Evolutionary conservation across 2,113 vertebrate species (phyloP), one percentile per base, ranked within the genome.

Genomic region (Calidris pugnax): DNA sequence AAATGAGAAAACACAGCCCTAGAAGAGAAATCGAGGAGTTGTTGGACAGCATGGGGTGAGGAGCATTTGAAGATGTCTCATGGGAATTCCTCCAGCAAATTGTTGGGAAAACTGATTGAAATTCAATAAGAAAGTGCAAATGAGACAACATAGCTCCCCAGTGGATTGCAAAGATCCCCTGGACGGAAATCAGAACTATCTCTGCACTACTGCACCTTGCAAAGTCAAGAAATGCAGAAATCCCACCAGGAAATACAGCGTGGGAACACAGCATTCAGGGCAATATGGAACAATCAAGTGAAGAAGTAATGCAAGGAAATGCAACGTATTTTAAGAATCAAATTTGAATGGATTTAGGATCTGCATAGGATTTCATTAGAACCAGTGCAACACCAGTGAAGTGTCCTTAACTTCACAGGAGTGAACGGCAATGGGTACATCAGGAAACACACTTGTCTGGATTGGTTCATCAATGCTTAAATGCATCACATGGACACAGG

Each of bases 71-170:
- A 93, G 64, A 35, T 53, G 48, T 95, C 97, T 83, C 92, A 47
- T 1, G 6, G 21, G 84, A 97, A 88, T 78, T 74, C 45, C 64
- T 89, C 53, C 81, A 93, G 82, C 28, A 93, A 96, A 95, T 89
- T 85, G 89, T 76, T 88, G 53, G 82, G 79, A 96, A 97, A 92
- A 51, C 88, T 57, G 89, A 96, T 71, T 90, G 83, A 90, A 97
- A 97, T 74, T 55, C 90, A 96, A 20, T 69, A 76, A 84, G 83
- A 81, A 95, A 91, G 81, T 83, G 71, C 87, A 96, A 97, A 96
- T 88, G 84, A 96, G 93, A 87, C 60, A 72, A 92, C 76, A 56
- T 0, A 67, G 53, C 81, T 94, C 74, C 68, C 41, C 72, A 8
- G 7, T 20, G 88, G 89, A 80, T 28, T 85, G 85, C 75, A 66